A percentile compares a stretch with the other conserved stretches of the same genome.
These are phyloP conservation scores for Calephelis virginiensis DNA, from an alignment of 1,140 invertebrate species.

Conservation along the genomic window DNA sequence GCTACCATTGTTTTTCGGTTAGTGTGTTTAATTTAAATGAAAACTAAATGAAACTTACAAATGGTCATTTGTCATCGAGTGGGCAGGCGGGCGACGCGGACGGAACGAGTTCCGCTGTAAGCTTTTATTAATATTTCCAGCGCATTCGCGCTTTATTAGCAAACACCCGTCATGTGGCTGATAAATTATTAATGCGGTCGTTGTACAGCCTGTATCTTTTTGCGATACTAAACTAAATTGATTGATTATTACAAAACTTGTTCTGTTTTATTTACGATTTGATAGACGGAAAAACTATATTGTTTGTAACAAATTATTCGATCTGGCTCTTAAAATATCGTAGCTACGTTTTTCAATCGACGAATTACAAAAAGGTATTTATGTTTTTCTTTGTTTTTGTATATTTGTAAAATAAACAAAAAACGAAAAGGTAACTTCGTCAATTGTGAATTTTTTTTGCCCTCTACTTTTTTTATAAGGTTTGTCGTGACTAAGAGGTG, in stretches of 20 bases:
- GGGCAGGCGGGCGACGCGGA: slow-evolving; percentile 39
- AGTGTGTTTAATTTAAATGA: slow-evolving; percentile 61
- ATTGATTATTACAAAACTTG: slow-evolving; percentile 24
- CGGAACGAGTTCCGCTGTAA: slow-evolving; percentile 60
- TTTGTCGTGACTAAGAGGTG: no score
- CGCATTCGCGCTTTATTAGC: slow-evolving; percentile 75
- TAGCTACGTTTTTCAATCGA: no score
- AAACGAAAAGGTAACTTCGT: no score
- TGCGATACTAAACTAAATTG: slow-evolving; percentile 31
- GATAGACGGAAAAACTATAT: no score
- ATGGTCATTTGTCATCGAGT: slow-evolving; percentile 68
- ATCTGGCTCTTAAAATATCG: no score
- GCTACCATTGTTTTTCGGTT: slow-evolving; percentile 33
- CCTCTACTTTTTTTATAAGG: no score
- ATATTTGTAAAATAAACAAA: no score
- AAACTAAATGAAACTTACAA: slow-evolving; percentile 69
- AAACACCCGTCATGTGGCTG: slow-evolving; percentile 74
- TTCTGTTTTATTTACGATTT: no score
- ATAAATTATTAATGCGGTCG: slow-evolving; percentile 77
- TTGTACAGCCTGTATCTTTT: slow-evolving; percentile 66
- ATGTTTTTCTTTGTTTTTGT: no score
- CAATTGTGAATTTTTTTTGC: no score
- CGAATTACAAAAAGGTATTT: no score
- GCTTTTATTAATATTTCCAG: slow-evolving; percentile 78
- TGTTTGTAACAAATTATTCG: background rate